phyloP scores from a whole-genome alignment of 2,888 invertebrate genomes.

The Notodonta ziczac region DNA sequence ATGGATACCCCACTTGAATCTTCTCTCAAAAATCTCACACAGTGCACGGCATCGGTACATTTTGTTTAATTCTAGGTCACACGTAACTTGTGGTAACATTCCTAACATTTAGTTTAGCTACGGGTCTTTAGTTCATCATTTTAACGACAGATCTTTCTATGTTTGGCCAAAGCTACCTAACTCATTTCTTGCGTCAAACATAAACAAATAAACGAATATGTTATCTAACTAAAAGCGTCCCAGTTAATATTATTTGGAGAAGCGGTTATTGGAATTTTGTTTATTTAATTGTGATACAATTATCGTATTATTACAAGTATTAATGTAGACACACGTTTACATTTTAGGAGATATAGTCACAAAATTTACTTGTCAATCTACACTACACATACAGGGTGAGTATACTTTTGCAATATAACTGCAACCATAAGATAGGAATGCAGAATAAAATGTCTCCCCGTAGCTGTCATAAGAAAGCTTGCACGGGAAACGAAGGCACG shows the following conservation, averaged over 20 bases:
- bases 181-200: too few relatives aligned
- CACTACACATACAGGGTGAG: too few relatives aligned
- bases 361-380: too few relatives aligned
- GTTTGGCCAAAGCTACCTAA: not conserved
- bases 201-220: not conserved
- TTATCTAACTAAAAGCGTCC: not conserved
- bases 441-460: slow-evolving; percentile 24
- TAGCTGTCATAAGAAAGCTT: slow-evolving; percentile 33
- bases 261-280: too few relatives aligned
- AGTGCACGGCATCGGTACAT: too few relatives aligned
- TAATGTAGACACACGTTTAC: too few relatives aligned
- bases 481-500: slow-evolving; percentile 9
- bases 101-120: not conserved
- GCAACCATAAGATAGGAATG: slow-evolving; percentile 6
- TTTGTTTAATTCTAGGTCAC: not conserved
- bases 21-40: too few relatives aligned
- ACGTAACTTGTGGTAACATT: not conserved
- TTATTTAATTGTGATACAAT: too few relatives aligned
- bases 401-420: not conserved
- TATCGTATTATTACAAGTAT: too few relatives aligned
- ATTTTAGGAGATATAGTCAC: too few relatives aligned
- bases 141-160: not conserved
- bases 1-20: too few relatives aligned
- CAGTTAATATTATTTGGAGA: not conserved
- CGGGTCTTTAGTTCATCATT: not conserved